Evolutionary conservation across 2,113 vertebrate genomes (phyloP), one percentile per base, ranked within the genome.

Genomic region (Apus apus): DNA sequence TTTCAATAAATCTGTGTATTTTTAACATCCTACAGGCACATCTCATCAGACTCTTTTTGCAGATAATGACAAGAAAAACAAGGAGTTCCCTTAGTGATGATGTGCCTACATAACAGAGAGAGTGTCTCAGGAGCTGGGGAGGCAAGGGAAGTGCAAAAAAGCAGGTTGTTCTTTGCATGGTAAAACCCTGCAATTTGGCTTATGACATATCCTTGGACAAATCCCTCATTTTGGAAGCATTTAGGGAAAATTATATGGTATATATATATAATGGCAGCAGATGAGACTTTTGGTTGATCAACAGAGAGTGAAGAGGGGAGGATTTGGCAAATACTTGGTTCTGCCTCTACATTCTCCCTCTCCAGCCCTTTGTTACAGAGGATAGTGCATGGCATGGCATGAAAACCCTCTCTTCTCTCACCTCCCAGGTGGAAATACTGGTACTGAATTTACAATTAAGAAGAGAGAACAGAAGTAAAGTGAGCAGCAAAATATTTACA

Each of bases 401-500:
- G 46, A 85, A 57, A 68, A 34, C 58, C 56, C 73, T 91, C 61
- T 77, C 9, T 82, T 88, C 75, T 93, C 88, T 94, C 85, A 89
- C 83, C 92, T 88, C 15, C 85, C 46, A 29, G 78, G 50, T 2
- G 93, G 85, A 82, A 85, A 89, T 58, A 56, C 51, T 67, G 57
- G 70, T 48, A 19, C 65, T 79, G 82, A 92, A 93, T 93, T 90
- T 84, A 79, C 93, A 96, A 96, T 94, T 96, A 94, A 95, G 96
- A 93, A 89, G 81, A 82, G 73, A 54, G 53, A 95, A 81, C 77
- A 85, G 92, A 70, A 93, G 85, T 70, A 82, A 94, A 97, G 48
- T 82, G 94, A 97, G 88, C 90, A 96, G 80, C 68, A 94, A 95
- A 95, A 95, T 96, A 96, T 96, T 90, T 96, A 85, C 92, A 93